These are phyloP conservation scores for Alligator mississippiensis DNA, from an alignment of 2,113 vertebrate species.

Conservation along the genomic window DNA sequence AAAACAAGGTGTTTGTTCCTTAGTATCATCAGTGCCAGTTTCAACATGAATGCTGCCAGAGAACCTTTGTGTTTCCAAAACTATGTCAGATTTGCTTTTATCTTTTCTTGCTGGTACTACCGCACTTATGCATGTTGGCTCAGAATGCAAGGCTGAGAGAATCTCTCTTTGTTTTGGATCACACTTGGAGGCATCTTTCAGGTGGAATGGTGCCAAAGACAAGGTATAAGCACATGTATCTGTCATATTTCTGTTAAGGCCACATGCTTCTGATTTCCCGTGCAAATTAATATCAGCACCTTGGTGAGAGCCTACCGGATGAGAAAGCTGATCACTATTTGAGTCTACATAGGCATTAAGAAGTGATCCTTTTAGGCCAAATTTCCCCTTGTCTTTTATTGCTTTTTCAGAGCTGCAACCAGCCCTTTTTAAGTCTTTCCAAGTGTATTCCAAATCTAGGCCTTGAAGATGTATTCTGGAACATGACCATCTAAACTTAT, in stretches of 20 bases:
- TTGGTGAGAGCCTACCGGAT: background rate
- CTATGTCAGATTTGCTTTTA: background rate
- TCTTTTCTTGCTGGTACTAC: background rate
- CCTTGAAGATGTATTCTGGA: conserved; percentile 59
- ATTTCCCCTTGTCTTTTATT: background rate
- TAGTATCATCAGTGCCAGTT: background rate
- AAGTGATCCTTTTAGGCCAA: background rate
- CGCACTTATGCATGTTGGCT: background rate
- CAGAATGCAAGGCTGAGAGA: background rate
- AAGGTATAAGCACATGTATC: background rate
- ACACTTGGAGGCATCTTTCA: conserved; percentile 10
- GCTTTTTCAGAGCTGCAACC: background rate
- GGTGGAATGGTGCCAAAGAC: background rate
- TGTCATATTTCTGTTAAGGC: conserved; percentile 24
- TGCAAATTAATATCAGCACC: background rate
- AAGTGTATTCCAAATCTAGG: conserved; percentile 28
- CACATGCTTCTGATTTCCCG: background rate
- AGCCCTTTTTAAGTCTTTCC: conserved; percentile 3
- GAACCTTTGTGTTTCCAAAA: background rate
- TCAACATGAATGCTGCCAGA: background rate
- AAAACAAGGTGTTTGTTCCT: background rate
- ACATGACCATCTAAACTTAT: conserved; percentile 56
- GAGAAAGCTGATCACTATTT: background rate
- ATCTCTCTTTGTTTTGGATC: background rate
- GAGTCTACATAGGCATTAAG: background rate